These are phyloP conservation scores for Drosophila elegans DNA, from an alignment of 1,140 invertebrate genomes.

Conservation along the genomic window DNA sequence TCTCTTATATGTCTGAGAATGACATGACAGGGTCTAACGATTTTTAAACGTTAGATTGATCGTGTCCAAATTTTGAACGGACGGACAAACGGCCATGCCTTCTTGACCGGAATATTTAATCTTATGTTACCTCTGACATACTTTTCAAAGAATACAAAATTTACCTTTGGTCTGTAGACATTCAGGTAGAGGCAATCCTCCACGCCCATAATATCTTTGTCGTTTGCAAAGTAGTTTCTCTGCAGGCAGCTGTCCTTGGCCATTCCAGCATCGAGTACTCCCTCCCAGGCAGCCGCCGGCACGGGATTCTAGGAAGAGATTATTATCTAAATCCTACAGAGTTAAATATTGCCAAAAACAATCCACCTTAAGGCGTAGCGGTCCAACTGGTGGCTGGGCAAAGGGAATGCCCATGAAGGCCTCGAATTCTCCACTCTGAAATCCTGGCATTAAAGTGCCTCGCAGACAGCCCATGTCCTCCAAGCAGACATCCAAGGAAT, in stretches of 20 bases:
- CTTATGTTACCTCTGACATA: no score
- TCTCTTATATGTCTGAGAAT: no score
- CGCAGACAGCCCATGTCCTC: constrained; percentile 61
- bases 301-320: constrained; percentile 59
- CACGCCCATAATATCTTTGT: constrained; percentile 48
- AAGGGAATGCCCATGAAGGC: constrained; percentile 81
- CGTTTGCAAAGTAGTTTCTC: constrained; percentile 42
- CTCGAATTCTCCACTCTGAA: constrained; percentile 42
- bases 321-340: neutral
- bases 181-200: constrained; percentile 89
- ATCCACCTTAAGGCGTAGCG: constrained; percentile 61
- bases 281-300: constrained; percentile 46
- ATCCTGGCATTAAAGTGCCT: constrained; percentile 57
- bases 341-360: no score
- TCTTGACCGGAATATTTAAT: no score
- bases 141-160: no score
- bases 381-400: constrained; percentile 69
- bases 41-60: no score
- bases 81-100: no score
- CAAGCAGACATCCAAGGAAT: constrained; percentile 62
- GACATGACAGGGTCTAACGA: no score
- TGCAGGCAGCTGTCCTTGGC: constrained; percentile 59
- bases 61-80: no score
- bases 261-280: constrained; percentile 43
- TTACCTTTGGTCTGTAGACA: constrained; percentile 86